A percentile compares a stretch with the other conserved stretches of the same genome.
Conservation (phyloP, 2,888 invertebrate species). For the Ennomos erosarius region DNA sequence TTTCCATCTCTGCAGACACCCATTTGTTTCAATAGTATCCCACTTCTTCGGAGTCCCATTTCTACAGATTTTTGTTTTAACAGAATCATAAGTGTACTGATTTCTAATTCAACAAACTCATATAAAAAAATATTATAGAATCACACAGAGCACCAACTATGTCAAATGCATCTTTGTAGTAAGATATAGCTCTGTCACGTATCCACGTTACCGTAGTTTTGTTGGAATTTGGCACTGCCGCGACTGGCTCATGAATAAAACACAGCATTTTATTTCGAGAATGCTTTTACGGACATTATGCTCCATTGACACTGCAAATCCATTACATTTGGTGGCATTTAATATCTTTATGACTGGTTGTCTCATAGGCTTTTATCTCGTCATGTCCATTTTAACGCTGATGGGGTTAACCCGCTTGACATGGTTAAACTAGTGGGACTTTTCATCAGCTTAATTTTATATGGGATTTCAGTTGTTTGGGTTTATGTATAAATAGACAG, state of each 20-base stretch:
- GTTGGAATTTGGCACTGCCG: slow-evolving; percentile 37
- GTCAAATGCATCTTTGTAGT: no score
- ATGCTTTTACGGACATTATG: slow-evolving; percentile 32
- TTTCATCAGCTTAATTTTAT: not conserved
- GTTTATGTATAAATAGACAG: no score
- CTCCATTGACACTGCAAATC: slow-evolving; percentile 30
- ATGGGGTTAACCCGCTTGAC: not conserved
- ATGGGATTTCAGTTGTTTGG: no score
- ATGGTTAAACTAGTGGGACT: not conserved
- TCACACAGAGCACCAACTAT: no score
- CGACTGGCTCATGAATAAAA: slow-evolving; percentile 38
- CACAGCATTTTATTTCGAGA: slow-evolving; percentile 33
- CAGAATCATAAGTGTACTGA: no score
- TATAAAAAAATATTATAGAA: no score
- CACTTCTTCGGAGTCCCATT: no score
- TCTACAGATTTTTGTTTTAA: no score
- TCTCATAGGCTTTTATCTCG: slow-evolving; percentile 1
- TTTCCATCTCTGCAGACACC: no score
- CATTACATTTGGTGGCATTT: slow-evolving; percentile 23
- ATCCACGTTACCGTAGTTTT: slow-evolving; percentile 17
- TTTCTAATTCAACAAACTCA: no score
- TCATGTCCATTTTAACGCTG: slow-evolving; percentile 1
- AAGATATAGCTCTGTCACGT: slow-evolving; percentile 1
- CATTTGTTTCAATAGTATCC: no score
- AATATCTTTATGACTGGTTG: slow-evolving; percentile 13